Base-by-base conservation (phyloP, 2,888 invertebrate species). In the Zhuqinia jingwanae region DNA sequence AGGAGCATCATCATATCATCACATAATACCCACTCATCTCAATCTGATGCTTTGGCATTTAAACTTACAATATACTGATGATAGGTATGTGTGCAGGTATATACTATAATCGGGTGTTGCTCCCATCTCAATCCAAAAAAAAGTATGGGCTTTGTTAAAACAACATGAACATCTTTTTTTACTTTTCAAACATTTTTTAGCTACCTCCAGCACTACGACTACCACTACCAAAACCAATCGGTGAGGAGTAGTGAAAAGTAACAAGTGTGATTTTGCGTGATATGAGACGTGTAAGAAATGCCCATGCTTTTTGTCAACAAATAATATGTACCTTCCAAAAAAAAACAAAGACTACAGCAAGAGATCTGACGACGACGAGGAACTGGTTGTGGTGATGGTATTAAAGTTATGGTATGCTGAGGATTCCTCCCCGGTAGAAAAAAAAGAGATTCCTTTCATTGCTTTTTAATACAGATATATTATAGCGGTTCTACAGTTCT, bases 1-100 rank as follows among this genome's bases (percentile, higher is more conserved):
- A 17, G 17, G 42, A 68, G 20, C 65, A 42, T 68, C 17, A 58
- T 30, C 36, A 27, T n/a, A n/a, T n/a, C 45, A 47, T 27, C 11
- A 60, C 11, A 65, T 30, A 53, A 30, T 68, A 15, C 42, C 78
- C 78, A 78, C 79, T 79, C 53, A 53, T 68, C 65, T 79, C 36
- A 68, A 65, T 50, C 50, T 36, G 68, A 8, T 22, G 22, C 53
- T 20, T 42, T n/a, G 47, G 47, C 36, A 36, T n/a, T 36, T 36
- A 3, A 36, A 36, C 5, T 36, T 36, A 36, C 8, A n/a, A n/a
- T n/a, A n/a, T n/a, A n/a, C n/a, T n/a, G n/a, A 36, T 36, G 36
- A 36, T 36, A 36, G 36, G 36, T 6, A 36, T 36, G 36, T 36
- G 5, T 36, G 36, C 8, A 36, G 36, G 8, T 25, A 58, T 17